These are phyloP conservation scores for Gymnoscopelus microlampas DNA, from an alignment of 2,797 vertebrate genomes.

Conservation along the genomic window DNA sequence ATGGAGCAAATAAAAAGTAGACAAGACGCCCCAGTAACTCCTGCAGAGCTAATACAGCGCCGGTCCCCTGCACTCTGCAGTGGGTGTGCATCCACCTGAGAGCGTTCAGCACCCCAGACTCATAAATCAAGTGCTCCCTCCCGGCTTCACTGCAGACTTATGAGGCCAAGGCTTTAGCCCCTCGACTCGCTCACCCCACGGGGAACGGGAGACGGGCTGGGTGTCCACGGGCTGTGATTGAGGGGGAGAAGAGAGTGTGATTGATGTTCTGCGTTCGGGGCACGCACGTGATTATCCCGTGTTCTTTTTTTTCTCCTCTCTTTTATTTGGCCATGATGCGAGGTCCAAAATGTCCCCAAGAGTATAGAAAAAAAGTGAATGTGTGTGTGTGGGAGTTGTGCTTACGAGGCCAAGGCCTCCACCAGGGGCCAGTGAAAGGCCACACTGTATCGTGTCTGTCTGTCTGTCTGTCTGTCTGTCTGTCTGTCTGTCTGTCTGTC, in stretches of 20 bases:
- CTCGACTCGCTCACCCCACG: no score
- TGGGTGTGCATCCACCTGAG: slow-evolving; percentile 4
- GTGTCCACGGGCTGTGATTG: no score
- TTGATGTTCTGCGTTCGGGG: no score
- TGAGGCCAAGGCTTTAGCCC: slow-evolving; percentile 18
- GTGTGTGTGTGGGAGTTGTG: no score
- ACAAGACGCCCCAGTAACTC: slow-evolving; percentile 37
- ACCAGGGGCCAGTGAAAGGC: slow-evolving; percentile 23
- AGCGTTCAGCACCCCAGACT: slow-evolving; percentile 8
- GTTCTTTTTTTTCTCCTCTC: no score
- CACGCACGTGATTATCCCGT: no score
- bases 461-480: background rate
- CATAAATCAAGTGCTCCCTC: slow-evolving; percentile 46
- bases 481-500: no score
- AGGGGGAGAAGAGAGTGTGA: no score
- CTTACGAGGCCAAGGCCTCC: slow-evolving; percentile 24
- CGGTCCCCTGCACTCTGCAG: background rate
- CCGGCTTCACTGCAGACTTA: slow-evolving; percentile 11
- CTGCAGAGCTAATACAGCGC: slow-evolving; percentile 46
- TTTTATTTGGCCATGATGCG: no score
- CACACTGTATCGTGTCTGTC: slow-evolving; percentile 7
- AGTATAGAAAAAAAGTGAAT: no score
- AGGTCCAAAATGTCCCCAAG: no score
- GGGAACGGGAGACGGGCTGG: no score
- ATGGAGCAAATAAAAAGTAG: background rate